Conservation (phyloP, 2,113 vertebrate genomes). For the Myanophis thanlyinensis region DNA sequence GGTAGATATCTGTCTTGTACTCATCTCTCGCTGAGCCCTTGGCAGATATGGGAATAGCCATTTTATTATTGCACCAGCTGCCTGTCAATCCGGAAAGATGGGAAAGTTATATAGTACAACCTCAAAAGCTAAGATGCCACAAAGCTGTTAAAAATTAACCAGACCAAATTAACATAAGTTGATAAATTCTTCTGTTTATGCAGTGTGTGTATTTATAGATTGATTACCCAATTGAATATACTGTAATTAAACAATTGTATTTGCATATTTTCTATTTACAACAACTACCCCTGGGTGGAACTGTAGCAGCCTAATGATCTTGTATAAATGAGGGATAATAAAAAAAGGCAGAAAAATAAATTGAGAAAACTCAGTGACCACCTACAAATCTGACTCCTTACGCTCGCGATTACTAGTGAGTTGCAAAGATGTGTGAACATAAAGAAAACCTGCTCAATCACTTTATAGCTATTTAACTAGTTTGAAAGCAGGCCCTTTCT, state of each 20-base stretch:
- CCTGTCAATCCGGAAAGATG: slow-evolving; percentile 85
- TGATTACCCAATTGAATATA: slow-evolving; percentile 42
- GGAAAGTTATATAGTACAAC: slow-evolving; percentile 65
- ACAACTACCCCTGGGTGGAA: not conserved
- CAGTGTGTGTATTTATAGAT: slow-evolving; percentile 50
- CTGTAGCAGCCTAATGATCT: not conserved
- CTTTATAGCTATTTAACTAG: not conserved
- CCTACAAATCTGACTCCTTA: not conserved
- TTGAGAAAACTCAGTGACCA: not conserved
- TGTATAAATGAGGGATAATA: slow-evolving; percentile 15
- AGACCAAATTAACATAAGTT: slow-evolving; percentile 65
- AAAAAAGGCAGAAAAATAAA: not conserved
- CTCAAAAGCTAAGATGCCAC: slow-evolving; percentile 68
- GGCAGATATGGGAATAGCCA: slow-evolving; percentile 79
- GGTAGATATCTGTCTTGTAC: slow-evolving; percentile 81
- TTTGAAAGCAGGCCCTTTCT: not conserved
- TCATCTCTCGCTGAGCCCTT: slow-evolving; percentile 82
- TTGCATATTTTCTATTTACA: slow-evolving; percentile 30
- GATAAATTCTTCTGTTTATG: slow-evolving; percentile 66
- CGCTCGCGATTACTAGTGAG: not conserved
- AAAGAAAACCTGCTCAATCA: not conserved
- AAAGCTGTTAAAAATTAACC: slow-evolving; percentile 74
- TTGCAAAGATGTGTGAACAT: slow-evolving; percentile 7
- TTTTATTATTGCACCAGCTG: slow-evolving; percentile 95
- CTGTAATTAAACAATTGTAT: slow-evolving; percentile 35